Evolutionary conservation across 2,888 invertebrate genomes (phyloP), one percentile per base, ranked within the genome.

Genomic region (Strigamia maritima): DNA sequence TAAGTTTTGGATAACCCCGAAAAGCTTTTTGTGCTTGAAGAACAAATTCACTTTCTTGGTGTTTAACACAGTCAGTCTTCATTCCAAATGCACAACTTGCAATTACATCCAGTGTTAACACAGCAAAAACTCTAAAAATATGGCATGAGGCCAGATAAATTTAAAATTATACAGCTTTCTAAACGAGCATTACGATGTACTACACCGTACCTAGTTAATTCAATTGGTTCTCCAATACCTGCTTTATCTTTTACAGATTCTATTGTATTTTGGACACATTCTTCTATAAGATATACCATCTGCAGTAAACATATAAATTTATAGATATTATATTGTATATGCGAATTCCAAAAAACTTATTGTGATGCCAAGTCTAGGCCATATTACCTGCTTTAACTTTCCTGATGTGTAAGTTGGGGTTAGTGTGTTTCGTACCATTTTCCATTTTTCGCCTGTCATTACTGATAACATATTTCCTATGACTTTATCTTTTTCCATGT

Each of bases 391-490:
- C 78, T 82, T 82, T 79, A 82, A 77, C 79, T 82, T 82, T 24
- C 81, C 82, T 8, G 81, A 79, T 12, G 82, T 81, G 75, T 83
- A 82, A 4, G 80, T 80, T 12, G 81, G 81, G 7, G 82, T 44
- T 10, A 44, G 2, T 44, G 44, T 14, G 8, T 44, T 44, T 44
- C 44, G 44, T 2, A 44, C 44, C 10, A 35, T n/a, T n/a, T n/a
- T 82, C 82, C 82, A 82, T 0, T 82, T 83, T 22, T 80, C 76
- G n/a, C 81, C 81, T 54, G 75, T 40, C 24, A 81, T 74, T 22
- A 35, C 77, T 10, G n/a, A 7, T 7, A 78, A n/a, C n/a, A 78
- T 26, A 12, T 78, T 78, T 8, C 14, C 22, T 7, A 65, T 24
- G 16, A 75, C 6, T 74, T 76, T 75, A 16, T 6, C 10, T 38